phyloP scores from a whole-genome alignment of 2,888 invertebrate species.

The Mechanitis mazaeus region DNA sequence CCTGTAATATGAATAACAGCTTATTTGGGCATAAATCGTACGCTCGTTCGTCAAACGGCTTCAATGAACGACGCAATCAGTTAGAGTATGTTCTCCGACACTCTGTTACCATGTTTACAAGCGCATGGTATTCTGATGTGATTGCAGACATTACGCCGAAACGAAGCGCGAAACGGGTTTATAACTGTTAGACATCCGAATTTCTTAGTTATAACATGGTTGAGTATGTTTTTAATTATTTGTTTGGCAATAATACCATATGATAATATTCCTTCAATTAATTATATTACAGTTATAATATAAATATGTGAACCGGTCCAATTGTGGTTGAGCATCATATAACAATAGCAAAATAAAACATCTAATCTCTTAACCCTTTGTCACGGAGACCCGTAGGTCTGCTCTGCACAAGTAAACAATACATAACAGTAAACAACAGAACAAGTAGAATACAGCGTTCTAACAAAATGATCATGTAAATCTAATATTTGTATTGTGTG shows the following conservation, averaged over 20 bases:
- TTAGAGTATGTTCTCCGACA: conserved; percentile 59
- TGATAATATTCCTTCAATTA: no score
- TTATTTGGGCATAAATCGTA: conserved; percentile 59
- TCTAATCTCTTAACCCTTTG: conserved; percentile 3
- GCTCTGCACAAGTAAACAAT: conserved; percentile 5
- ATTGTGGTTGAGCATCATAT: background rate
- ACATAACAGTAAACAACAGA: conserved; percentile 12
- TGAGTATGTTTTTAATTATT: no score
- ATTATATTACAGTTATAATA: no score
- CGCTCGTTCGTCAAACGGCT: conserved; percentile 56
- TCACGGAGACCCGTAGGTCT: background rate
- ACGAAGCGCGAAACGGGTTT: background rate
- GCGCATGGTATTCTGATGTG: conserved; percentile 34
- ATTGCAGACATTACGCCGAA: conserved; percentile 31
- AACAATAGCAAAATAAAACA: background rate
- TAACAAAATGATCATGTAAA: conserved; percentile 27
- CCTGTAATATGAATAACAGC: conserved; percentile 64
- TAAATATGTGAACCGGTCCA: background rate
- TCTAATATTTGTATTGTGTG: conserved; percentile 28
- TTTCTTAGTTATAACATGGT: no score
- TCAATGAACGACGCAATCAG: conserved; percentile 65
- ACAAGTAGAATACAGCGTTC: conserved; percentile 11
- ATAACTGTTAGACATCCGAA: no score
- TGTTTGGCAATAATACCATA: no score
- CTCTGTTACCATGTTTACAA: conserved; percentile 39